Percentiles rank a stretch among this genome's conserved stretches.
These are phyloP conservation scores for Phrixothrix hirtus DNA, from an alignment of 2,888 invertebrate species.

Conservation along the genomic window DNA sequence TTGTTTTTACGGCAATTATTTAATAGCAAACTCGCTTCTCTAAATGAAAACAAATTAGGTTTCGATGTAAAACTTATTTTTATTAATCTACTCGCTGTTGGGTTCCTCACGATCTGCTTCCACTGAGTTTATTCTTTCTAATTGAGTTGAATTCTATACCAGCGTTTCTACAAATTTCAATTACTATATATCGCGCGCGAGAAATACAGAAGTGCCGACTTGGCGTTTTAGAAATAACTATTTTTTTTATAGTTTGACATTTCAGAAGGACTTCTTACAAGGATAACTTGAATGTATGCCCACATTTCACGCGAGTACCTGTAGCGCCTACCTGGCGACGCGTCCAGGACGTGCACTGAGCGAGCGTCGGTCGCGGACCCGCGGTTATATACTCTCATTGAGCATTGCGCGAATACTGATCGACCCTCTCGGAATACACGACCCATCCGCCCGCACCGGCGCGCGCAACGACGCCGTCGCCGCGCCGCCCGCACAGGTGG, in stretches of 20 bases:
- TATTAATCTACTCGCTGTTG: conserved; percentile 30
- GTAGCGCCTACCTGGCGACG: conserved; percentile 46
- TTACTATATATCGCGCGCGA: not conserved
- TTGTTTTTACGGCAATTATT: conserved; percentile 31
- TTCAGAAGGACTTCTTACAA: conserved; percentile 12
- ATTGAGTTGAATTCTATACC: too few species aligned
- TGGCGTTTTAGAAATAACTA: conserved; percentile 11
- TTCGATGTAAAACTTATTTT: conserved; percentile 31
- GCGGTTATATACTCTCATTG: conserved; percentile 52
- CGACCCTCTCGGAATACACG: conserved; percentile 50
- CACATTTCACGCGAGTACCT: conserved; percentile 41
- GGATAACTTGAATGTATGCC: conserved; percentile 15
- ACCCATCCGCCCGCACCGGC: conserved; percentile 45
- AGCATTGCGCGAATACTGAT: conserved; percentile 55
- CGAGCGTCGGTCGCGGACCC: conserved; percentile 45
- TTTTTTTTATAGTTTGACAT: conserved; percentile 9
- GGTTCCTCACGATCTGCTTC: conserved; percentile 16
- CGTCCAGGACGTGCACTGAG: conserved; percentile 45
- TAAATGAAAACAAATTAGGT: conserved; percentile 38
- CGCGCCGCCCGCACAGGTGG: conserved; percentile 51
- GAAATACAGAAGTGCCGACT: conserved; percentile 6
- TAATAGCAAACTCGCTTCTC: conserved; percentile 35
- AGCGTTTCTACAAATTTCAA: too few species aligned
- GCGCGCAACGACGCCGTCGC: conserved; percentile 45
- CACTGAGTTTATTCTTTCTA: too few species aligned